Evolutionary conservation across 37 sponge, comb jelly and placozoan genomes (phyloP).

Genomic region (Lycopodina hypogea): DNA sequence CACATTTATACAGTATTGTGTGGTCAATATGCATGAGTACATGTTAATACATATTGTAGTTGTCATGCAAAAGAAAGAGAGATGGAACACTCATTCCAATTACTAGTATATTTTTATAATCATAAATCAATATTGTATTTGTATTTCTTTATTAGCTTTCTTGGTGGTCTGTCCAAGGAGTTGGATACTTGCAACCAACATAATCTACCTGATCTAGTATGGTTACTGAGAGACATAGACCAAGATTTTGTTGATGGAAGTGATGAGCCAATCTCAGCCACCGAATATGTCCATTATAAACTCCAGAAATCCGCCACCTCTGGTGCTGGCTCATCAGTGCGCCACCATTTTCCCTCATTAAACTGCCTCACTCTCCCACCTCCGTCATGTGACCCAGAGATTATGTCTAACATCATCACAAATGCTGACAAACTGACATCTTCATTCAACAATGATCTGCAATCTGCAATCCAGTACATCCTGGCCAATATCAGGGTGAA

Average conservation of each 20-base stretch:
- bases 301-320: neutral
- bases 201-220: neutral
- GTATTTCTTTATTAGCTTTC: neutral
- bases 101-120: too few species aligned
- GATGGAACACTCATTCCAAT: too few species aligned
- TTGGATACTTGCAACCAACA: neutral
- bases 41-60: too few species aligned
- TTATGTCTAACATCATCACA: neutral
- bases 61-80: too few species aligned
- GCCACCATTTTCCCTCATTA: neutral
- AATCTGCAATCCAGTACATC: neutral
- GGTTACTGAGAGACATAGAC: slow-evolving; percentile 8
- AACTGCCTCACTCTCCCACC: neutral
- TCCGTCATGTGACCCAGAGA: neutral
- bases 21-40: too few species aligned
- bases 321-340: neutral
- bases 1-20: too few species aligned
- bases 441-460: neutral
- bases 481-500: neutral
- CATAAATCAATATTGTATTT: neutral
- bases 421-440: neutral
- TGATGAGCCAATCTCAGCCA: neutral
- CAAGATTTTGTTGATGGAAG: neutral
- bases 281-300: neutral
- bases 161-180: neutral